Evolutionary conservation across 2,888 invertebrate genomes (phyloP).

Genomic region (Drosophila neonasuta): DNA sequence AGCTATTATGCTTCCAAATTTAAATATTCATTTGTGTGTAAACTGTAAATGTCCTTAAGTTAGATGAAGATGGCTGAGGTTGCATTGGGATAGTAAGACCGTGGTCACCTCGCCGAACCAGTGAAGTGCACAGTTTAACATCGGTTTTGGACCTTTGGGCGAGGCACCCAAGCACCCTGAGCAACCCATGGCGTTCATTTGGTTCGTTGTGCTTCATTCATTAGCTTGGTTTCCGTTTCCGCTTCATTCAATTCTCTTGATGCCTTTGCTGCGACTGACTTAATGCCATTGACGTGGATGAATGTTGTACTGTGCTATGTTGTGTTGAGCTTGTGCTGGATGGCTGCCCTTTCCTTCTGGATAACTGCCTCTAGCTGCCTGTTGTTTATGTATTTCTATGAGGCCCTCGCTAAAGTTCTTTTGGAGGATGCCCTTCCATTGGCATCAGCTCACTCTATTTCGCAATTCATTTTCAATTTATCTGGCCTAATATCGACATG

Average conservation of each 20-base stretch:
- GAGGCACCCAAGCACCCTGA: neutral
- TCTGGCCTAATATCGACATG: conserved; percentile 79
- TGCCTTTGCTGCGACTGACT: conserved; percentile 62
- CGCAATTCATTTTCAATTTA: conserved; percentile 77
- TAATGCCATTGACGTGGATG: conserved; percentile 67
- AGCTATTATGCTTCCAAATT: neutral
- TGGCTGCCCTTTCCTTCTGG: conserved; percentile 20
- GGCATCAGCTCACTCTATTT: conserved; percentile 38
- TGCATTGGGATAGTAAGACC: conserved; percentile 1
- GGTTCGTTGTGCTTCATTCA: conserved; percentile 72
- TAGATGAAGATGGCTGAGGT: conserved; percentile 14
- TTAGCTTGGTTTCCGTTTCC: conserved; percentile 76
- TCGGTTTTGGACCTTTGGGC: conserved; percentile 23
- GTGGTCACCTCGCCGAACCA: conserved; percentile 29
- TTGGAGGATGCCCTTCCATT: neutral
- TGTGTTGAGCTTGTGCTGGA: conserved; percentile 6
- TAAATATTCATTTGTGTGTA: conserved; percentile 6
- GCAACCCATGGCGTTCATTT: conserved; percentile 62
- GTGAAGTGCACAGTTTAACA: conserved; percentile 51
- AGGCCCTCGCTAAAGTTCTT: conserved; percentile 26
- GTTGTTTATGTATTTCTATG: conserved; percentile 56
- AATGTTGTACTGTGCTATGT: conserved; percentile 43
- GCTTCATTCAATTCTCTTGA: conserved; percentile 71
- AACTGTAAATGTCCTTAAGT: conserved; percentile 56
- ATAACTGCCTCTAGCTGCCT: conserved; percentile 10